Evolutionary conservation across 2,888 invertebrate species (phyloP).

Genomic region (Baccha elongata): DNA sequence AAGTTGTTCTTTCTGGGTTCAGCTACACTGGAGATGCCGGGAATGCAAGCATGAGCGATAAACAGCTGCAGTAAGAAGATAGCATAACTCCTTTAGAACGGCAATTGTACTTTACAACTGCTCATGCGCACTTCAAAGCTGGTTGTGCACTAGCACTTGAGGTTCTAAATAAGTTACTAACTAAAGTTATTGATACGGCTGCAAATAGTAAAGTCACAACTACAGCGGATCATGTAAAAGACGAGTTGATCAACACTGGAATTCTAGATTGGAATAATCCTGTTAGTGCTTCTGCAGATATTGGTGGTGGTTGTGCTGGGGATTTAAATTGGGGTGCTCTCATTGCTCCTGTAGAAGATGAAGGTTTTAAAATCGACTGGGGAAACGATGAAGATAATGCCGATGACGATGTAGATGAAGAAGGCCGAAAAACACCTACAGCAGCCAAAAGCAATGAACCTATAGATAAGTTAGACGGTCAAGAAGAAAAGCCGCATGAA

Average conservation of each 20-base stretch:
- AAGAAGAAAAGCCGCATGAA: no score
- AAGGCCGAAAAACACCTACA: slow-evolving; percentile 79
- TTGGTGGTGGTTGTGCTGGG: slow-evolving; percentile 77
- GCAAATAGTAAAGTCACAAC: slow-evolving; percentile 71
- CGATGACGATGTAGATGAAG: no score
- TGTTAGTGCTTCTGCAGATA: slow-evolving; percentile 16
- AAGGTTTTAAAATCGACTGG: slow-evolving; percentile 90
- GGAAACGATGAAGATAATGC: slow-evolving; percentile 86
- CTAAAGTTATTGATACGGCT: slow-evolving; percentile 84
- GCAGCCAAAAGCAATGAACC: slow-evolving; percentile 65
- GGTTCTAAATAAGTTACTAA: slow-evolving; percentile 96
- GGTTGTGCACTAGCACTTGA: slow-evolving; percentile 98
- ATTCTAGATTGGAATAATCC: slow-evolving; percentile 85
- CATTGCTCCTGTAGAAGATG: slow-evolving; percentile 82
- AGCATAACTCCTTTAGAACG: slow-evolving; percentile 96
- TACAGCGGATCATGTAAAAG: slow-evolving; percentile 79
- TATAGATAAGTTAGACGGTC: slow-evolving; percentile 76
- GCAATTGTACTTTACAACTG: slow-evolving; percentile 97
- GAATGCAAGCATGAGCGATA: slow-evolving; percentile 76
- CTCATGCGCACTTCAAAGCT: slow-evolving; percentile 97
- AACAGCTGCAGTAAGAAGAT: slow-evolving; percentile 86
- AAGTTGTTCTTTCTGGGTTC: slow-evolving; percentile 87
- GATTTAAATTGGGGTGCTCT: slow-evolving; percentile 83
- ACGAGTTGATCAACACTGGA: slow-evolving; percentile 89
- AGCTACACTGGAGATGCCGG: slow-evolving; percentile 84